Evolutionary conservation across 2,797 vertebrate genomes (phyloP).

Genomic region (Chiroxiphia lanceolata): DNA sequence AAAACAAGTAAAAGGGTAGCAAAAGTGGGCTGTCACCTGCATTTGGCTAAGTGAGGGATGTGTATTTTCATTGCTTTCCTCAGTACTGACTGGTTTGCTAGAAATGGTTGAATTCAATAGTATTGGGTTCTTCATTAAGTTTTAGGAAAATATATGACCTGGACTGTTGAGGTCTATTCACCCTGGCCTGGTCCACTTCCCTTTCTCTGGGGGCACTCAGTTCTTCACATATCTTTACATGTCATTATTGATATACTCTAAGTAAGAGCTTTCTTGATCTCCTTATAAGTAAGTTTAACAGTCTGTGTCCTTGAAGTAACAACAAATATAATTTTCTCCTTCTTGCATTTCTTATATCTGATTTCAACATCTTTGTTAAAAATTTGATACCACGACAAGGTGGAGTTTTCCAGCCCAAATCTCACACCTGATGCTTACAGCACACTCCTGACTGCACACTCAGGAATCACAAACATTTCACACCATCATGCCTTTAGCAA

Average conservation of each 20-base stretch:
- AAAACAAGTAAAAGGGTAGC: not conserved
- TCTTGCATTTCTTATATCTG: not conserved
- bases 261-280: not conserved
- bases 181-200: not conserved
- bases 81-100: not conserved
- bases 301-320: not conserved
- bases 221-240: not conserved
- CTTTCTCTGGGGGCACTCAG: not conserved
- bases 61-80: not conserved
- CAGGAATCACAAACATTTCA: not conserved
- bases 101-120: not conserved
- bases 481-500: accelerated
- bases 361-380: not conserved
- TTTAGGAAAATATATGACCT: not conserved
- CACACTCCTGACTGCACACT: not conserved
- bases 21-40: not conserved
- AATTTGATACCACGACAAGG: accelerated
- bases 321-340: not conserved
- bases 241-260: not conserved
- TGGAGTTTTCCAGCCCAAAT: not conserved
- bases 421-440: not conserved
- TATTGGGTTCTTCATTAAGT: not conserved
- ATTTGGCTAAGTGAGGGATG: not conserved
- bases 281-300: not conserved
- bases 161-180: not conserved